Conservation (phyloP, 2,113 vertebrate species). For the Polyodon spathula region DNA sequence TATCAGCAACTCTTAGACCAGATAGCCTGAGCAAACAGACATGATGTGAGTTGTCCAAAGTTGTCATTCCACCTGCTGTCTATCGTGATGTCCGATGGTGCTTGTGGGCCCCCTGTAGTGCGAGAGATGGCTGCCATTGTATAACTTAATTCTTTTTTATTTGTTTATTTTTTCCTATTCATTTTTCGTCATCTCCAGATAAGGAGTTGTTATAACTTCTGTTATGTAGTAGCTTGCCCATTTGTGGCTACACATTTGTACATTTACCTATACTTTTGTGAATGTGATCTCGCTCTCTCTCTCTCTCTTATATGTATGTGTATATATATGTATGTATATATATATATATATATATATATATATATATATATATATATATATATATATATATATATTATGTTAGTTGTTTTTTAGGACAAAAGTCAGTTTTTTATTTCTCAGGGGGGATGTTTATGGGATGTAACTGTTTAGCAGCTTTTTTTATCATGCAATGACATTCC, state of each 20-base stretch:
- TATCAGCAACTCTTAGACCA: constrained; percentile 99
- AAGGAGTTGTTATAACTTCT: constrained; percentile 73
- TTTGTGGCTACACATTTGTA: constrained; percentile 79
- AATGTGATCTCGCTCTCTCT: constrained; percentile 50
- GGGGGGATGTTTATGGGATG: constrained; percentile 58
- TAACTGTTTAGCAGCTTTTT: no score
- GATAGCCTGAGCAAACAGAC: constrained; percentile 99
- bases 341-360: no score
- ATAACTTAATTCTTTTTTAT: constrained; percentile 63
- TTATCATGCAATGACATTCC: no score
- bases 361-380: no score
- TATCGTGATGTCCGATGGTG: constrained; percentile 81
- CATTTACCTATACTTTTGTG: constrained; percentile 75
- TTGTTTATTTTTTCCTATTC: constrained; percentile 61
- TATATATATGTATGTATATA: no score
- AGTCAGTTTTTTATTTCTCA: constrained; percentile 66
- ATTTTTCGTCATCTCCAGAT: constrained; percentile 63
- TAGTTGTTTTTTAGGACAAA: constrained; percentile 98
- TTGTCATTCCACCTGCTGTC: constrained; percentile 98
- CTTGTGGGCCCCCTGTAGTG: constrained; percentile 80
- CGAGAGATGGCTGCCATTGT: constrained; percentile 92
- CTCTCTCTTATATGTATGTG: no score
- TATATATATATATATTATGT: no score
- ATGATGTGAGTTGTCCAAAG: constrained; percentile 99
- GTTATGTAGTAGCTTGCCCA: constrained; percentile 80